Evolutionary conservation across 2,113 vertebrate genomes (phyloP), one percentile per base, ranked within the genome.

Genomic region (Pangasianodon gigas): DNA sequence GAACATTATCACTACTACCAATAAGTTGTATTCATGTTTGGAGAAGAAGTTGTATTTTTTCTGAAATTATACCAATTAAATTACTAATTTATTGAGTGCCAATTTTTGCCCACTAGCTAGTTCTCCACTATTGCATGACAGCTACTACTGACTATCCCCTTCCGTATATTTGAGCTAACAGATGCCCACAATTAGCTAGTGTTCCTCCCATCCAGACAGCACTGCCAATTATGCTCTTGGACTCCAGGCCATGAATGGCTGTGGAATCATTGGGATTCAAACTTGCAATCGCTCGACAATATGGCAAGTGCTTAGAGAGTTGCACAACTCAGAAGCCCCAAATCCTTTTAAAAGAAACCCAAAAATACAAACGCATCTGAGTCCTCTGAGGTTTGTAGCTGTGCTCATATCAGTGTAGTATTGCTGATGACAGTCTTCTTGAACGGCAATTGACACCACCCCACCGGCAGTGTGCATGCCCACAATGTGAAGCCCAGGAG

Each of bases 121-220:
- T 44, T 84, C 52, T 26, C 37, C 21, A 84, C 19, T 84, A 84
- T 44, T 29, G 18, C 37, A 62, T 44, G 54, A 44, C 82, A 84
- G 21, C 82, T 62, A 84, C 56, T 54, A 84, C 21, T 60, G 60
- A 81, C 48, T 32, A 32, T 48, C 21, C 56, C 21, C 6, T 84
- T 58, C 11, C 11, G 6, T 84, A 46, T 62, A 84, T 44, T 62
- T 29, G 21, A 82, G 48, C 79, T 54, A 54, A 82, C 46, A 80
- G 77, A 83, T 60, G 32, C 81, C 37, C 82, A 84, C 56, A 84
- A 62, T 84, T 84, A 84, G 82, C 56, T 62, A 62, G 56, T 46
- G 37, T 29, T 62, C 82, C 82, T 84, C 82, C 52, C 21, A 84
- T 84, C 37, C 37, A 41, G 21, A 44, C 54, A 44, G 54, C 21